These are phyloP conservation scores for Pocillopora grandis DNA, from an alignment of 92 coral and sea anemone species.

Conservation along the genomic window DNA sequence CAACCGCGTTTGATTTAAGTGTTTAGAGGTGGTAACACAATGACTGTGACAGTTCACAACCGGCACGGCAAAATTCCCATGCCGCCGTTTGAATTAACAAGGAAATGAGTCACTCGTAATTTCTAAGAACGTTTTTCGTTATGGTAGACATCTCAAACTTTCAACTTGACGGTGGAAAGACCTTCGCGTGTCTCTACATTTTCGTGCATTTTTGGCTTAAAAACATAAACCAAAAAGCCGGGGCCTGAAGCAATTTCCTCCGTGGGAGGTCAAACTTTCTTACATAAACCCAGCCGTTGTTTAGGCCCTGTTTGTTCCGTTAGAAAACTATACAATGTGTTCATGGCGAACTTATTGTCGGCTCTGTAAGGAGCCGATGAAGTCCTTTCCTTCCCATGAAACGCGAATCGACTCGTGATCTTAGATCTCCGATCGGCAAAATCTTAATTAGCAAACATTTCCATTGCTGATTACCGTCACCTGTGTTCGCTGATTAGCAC, in stretches of 20 bases:
- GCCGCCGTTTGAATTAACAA: conserved; percentile 22
- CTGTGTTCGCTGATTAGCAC: conserved; percentile 23
- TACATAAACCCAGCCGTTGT: neutral
- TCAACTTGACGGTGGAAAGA: neutral
- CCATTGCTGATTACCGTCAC: conserved; percentile 17
- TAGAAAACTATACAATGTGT: conserved; percentile 7
- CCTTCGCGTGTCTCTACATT: neutral
- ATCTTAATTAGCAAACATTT: neutral
- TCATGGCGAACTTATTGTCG: neutral
- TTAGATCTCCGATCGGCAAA: conserved; percentile 11
- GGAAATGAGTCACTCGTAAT: conserved; percentile 28
- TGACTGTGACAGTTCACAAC: neutral
- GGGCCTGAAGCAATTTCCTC: conserved; percentile 42
- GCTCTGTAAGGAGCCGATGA: conserved; percentile 5
- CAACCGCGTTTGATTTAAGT: conserved; percentile 21
- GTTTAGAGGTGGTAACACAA: conserved; percentile 3
- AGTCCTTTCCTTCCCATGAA: neutral
- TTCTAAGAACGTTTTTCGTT: neutral
- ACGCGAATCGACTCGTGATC: conserved; percentile 9
- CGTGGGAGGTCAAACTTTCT: conserved; percentile 46
- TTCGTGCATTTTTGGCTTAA: conserved; percentile 2
- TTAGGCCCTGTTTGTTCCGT: conserved; percentile 41
- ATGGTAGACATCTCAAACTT: conserved; percentile 4
- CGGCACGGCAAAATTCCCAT: too few species aligned
- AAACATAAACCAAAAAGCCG: conserved; percentile 2